Conservation (phyloP, 2,888 invertebrate species). For the Eugnorisma glareosa region DNA sequence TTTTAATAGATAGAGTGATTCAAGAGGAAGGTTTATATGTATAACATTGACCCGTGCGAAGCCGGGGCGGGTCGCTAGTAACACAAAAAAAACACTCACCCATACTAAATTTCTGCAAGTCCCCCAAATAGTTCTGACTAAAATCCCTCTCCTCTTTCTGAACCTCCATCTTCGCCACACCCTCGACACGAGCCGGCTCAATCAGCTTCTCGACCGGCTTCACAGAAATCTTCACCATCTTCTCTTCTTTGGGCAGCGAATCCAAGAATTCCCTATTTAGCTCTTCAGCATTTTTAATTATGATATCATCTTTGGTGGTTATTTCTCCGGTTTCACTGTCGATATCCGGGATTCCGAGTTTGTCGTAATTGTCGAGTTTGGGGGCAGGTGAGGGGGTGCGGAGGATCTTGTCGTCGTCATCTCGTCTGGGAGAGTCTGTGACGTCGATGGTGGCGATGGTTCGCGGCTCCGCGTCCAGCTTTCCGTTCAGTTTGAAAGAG, state of each 20-base stretch:
- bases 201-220: conserved; percentile 83
- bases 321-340: conserved; percentile 74
- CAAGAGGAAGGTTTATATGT: too few species aligned
- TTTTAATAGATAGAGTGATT: too few species aligned
- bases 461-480: conserved; percentile 67
- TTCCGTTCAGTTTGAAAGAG: conserved; percentile 77
- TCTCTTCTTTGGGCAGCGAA: conserved; percentile 80
- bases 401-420: conserved; percentile 69
- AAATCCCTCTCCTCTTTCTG: conserved; percentile 57
- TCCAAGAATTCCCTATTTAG: conserved; percentile 86
- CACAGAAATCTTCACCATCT: conserved; percentile 77
- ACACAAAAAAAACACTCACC: conserved; percentile 69
- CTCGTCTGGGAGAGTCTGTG: conserved; percentile 81
- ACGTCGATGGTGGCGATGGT: conserved; percentile 85
- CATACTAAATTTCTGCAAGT: conserved; percentile 74
- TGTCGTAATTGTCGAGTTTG: conserved; percentile 23
- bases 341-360: conserved; percentile 23
- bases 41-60: too few species aligned
- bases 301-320: conserved; percentile 76
- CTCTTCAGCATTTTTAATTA: conserved; percentile 83
- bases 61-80: too few species aligned
- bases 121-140: conserved; percentile 67
- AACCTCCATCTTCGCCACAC: conserved; percentile 2
- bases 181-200: conserved; percentile 74
- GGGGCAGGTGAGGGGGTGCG: conserved; percentile 70